Percentiles rank a stretch among this genome's conserved stretches.
These are phyloP conservation scores for Metopia argyrocephala DNA, from an alignment of 2,888 invertebrate species.

Conservation along the genomic window DNA sequence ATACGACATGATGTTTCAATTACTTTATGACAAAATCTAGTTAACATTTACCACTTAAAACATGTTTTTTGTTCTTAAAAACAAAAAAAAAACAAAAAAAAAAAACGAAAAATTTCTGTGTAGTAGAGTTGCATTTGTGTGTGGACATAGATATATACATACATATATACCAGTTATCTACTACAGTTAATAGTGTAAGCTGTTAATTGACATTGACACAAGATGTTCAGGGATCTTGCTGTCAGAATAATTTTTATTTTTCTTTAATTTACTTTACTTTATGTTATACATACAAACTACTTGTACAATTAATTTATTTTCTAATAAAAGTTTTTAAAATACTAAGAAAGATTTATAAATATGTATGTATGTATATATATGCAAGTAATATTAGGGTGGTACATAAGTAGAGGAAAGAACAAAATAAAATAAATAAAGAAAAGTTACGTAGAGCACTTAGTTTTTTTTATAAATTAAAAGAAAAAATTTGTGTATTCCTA, in stretches of 20 bases:
- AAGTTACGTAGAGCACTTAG: too few species aligned
- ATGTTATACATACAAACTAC: neutral
- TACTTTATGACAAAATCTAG: neutral
- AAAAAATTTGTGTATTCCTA: too few species aligned
- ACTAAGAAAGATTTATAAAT: neutral
- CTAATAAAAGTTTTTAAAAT: neutral
- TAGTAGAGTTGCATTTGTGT: too few species aligned
- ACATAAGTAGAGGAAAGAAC: too few species aligned
- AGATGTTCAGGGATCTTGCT: constrained; percentile 24
- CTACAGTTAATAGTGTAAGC: neutral
- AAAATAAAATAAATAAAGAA: too few species aligned
- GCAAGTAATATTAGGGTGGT: neutral
- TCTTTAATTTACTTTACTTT: neutral
- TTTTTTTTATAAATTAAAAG: too few species aligned
- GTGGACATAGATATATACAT: too few species aligned
- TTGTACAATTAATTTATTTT: constrained; percentile 16
- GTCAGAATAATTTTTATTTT: constrained; percentile 22
- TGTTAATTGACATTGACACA: constrained; percentile 45
- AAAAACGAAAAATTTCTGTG: too few species aligned
- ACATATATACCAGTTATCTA: too few species aligned
- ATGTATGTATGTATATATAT: neutral
- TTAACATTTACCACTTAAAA: constrained; percentile 3
- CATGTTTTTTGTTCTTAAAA: too few species aligned
- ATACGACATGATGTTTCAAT: too few species aligned
- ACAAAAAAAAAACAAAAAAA: neutral